phyloP scores from a whole-genome alignment of 2,888 invertebrate species.

The Stenchaetothrips biformis region DNA sequence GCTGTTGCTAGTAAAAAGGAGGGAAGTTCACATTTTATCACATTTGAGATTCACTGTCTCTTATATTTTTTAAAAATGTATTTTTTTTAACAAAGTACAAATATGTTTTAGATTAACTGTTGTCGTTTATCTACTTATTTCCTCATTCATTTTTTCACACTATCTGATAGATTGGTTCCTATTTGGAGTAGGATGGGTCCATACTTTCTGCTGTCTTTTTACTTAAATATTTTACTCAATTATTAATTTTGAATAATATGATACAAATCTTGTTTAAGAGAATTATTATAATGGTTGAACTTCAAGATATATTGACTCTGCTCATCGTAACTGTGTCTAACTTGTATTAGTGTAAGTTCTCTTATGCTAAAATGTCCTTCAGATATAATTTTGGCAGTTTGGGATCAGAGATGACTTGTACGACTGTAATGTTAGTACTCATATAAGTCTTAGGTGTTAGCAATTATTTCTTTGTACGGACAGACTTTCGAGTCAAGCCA shows the following conservation, averaged over 20 bases:
- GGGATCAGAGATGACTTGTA: background rate
- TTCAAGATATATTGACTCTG: background rate
- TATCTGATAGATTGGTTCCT: background rate
- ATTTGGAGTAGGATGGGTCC: background rate
- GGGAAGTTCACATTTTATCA: background rate
- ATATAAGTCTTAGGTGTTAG: too few relatives aligned
- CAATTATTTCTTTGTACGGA: too few relatives aligned
- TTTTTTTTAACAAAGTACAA: background rate
- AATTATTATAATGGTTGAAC: too few relatives aligned
- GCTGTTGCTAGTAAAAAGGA: background rate
- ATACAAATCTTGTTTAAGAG: background rate
- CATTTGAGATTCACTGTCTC: slow-evolving; percentile 11
- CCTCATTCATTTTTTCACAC: too few relatives aligned
- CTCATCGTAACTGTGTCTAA: background rate
- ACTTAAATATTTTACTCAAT: background rate
- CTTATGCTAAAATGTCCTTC: background rate
- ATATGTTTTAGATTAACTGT: slow-evolving; percentile 1
- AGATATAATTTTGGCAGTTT: background rate
- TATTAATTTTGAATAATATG: background rate
- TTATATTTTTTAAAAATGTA: background rate
- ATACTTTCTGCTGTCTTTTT: background rate
- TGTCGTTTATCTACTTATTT: too few relatives aligned
- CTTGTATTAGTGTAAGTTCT: background rate
- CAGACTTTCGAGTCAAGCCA: background rate
- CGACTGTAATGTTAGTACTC: background rate